These are phyloP conservation scores for Cosmopolites sordidus DNA, from an alignment of 2,888 invertebrate genomes.

Conservation along the genomic window DNA sequence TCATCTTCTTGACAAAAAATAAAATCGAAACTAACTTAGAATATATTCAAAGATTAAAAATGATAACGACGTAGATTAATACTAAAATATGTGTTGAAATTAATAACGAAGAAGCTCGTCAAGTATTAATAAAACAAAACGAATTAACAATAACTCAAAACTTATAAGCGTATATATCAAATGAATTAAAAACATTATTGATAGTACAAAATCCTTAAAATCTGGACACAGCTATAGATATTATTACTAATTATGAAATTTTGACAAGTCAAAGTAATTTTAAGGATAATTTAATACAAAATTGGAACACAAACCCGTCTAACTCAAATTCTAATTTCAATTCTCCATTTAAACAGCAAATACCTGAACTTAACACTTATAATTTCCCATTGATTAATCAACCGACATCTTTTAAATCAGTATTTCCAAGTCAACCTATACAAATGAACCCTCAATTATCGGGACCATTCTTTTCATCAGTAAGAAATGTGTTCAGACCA, in stretches of 20 bases:
- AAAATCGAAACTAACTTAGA: too few species aligned
- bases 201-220: conserved; percentile 13
- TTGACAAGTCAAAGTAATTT: conserved; percentile 7
- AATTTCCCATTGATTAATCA: too few species aligned
- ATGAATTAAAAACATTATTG: conserved; percentile 11
- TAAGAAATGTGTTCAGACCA: too few species aligned
- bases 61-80: background rate
- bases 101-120: background rate
- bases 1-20: conserved; percentile 4
- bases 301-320: too few species aligned
- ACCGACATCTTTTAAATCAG: too few species aligned
- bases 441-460: too few species aligned
- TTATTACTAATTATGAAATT: conserved; percentile 12
- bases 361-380: too few species aligned
- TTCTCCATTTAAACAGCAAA: too few species aligned
- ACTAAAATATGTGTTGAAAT: conserved; percentile 8
- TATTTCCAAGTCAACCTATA: too few species aligned
- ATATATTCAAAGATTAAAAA: too few species aligned
- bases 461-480: too few species aligned
- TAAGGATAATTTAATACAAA: background rate
- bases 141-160: conserved; percentile 12
- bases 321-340: too few species aligned
- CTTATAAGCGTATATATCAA: conserved; percentile 4
- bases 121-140: conserved; percentile 5
- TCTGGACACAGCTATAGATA: conserved; percentile 7